phyloP scores from a whole-genome alignment of 1,140 invertebrate species.

The Zaprionus inermis region DNA sequence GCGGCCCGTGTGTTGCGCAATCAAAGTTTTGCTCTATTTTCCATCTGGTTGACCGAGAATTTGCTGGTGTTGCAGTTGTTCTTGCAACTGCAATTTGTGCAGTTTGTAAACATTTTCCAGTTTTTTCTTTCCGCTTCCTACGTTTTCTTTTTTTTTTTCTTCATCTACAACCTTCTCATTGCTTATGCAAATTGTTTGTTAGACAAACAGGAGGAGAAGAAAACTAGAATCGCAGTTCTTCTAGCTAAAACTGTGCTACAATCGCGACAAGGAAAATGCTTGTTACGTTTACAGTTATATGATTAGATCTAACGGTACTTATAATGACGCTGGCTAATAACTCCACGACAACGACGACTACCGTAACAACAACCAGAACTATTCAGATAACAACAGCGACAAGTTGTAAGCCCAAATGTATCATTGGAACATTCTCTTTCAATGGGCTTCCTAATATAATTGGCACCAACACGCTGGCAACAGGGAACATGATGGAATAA shows the following conservation, averaged over 20 bases:
- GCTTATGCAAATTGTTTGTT: constrained; percentile 64
- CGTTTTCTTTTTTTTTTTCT: not conserved
- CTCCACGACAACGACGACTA: constrained; percentile 21
- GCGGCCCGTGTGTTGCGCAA: constrained; percentile 30
- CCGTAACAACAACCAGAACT: not conserved
- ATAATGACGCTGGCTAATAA: constrained; percentile 49
- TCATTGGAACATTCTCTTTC: constrained; percentile 12
- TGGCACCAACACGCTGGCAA: constrained; percentile 35
- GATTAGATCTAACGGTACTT: constrained; percentile 38
- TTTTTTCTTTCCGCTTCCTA: not conserved
- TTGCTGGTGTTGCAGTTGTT: not conserved
- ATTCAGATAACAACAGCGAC: constrained; percentile 3
- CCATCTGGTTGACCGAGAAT: not conserved
- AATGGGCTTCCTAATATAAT: constrained; percentile 44
- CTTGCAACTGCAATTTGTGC: constrained; percentile 19
- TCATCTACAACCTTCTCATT: constrained; percentile 13
- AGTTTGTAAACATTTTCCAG: constrained; percentile 18
- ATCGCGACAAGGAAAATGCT: constrained; percentile 19
- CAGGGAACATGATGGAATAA: constrained; percentile 53
- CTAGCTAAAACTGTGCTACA: constrained; percentile 32
- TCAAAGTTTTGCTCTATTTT: constrained; percentile 52
- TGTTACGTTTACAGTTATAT: constrained; percentile 35
- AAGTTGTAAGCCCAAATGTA: constrained; percentile 23
- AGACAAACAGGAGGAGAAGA: constrained; percentile 1
- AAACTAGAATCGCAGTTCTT: constrained; percentile 13